Evolutionary conservation across 2,113 vertebrate genomes (phyloP).

Genomic region (Phocoena phocoena): DNA sequence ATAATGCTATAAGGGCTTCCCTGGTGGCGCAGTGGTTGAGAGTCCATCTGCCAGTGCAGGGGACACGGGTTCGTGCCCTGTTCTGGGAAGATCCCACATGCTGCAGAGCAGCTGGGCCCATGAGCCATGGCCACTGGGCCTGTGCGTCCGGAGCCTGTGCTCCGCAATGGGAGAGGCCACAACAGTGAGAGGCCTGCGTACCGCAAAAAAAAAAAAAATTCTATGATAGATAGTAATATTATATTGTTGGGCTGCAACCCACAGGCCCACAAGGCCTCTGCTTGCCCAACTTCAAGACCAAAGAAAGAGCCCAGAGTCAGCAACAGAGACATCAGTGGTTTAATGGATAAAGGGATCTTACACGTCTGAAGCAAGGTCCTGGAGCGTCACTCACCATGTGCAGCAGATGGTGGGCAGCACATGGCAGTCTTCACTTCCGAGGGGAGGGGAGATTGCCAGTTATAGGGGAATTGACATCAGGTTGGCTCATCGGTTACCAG

Average conservation of each 20-base stretch:
- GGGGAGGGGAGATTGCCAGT: not conserved
- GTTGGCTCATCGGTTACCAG: not conserved
- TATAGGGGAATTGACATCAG: not conserved
- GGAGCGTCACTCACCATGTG: not conserved
- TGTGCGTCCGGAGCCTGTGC: too few relatives aligned
- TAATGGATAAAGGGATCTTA: not conserved
- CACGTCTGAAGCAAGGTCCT: not conserved
- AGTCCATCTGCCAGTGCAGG: too few relatives aligned
- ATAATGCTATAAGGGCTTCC: not conserved
- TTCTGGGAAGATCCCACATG: too few relatives aligned
- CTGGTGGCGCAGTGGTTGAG: too few relatives aligned
- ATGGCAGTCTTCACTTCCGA: not conserved
- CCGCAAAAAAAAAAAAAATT: too few relatives aligned
- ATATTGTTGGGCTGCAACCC: not conserved
- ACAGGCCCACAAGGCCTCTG: not conserved
- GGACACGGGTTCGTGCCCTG: too few relatives aligned
- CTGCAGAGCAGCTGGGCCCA: fast-evolving
- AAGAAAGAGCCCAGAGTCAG: not conserved
- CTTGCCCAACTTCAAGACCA: not conserved
- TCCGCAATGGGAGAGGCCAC: too few relatives aligned
- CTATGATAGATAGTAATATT: not conserved
- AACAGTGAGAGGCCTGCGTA: too few relatives aligned
- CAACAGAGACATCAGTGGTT: not conserved
- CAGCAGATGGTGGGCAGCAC: not conserved
- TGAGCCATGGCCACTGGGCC: too few relatives aligned